Percentiles rank a stretch among this genome's conserved stretches.
phyloP scores from a whole-genome alignment of 1,140 invertebrate species.

The Eulimnadia texana region DNA sequence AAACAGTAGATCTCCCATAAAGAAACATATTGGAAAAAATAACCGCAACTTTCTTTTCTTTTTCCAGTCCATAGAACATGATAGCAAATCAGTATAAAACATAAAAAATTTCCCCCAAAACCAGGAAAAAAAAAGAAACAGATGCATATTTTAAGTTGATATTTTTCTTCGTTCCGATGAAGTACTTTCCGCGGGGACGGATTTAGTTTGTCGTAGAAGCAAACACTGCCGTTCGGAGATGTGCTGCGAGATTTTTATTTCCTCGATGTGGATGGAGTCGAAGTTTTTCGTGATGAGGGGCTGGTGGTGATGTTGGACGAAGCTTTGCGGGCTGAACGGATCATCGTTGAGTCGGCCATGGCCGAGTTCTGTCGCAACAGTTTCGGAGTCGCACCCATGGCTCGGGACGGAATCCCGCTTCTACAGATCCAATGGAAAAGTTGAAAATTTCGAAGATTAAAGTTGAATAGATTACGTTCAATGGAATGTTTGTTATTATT shows the following conservation, averaged over 20 bases:
- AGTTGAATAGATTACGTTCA: too few relatives aligned
- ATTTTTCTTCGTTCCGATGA: too few relatives aligned
- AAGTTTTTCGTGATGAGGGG: slow-evolving; percentile 1
- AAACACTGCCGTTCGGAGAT: too few relatives aligned
- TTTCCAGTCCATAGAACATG: not conserved
- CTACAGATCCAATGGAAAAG: not conserved
- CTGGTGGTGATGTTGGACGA: not conserved
- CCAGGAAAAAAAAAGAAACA: too few relatives aligned
- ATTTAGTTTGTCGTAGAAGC: too few relatives aligned
- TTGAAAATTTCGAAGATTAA: not conserved
- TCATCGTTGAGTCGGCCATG: not conserved
- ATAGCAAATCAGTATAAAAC: not conserved
- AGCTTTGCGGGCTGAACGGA: not conserved
- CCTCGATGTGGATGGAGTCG: not conserved
- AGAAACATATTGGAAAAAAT: not conserved
- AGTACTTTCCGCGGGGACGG: too few relatives aligned
- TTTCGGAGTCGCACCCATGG: not conserved
- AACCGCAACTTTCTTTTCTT: not conserved
- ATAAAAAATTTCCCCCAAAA: not conserved
- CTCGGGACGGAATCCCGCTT: not conserved
- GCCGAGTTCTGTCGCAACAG: not conserved
- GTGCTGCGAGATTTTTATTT: not conserved
- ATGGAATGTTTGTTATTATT: too few relatives aligned
- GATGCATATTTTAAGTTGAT: too few relatives aligned
- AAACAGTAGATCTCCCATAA: too few relatives aligned